Conservation (phyloP, 2,888 invertebrate genomes). For the Timema podura region DNA sequence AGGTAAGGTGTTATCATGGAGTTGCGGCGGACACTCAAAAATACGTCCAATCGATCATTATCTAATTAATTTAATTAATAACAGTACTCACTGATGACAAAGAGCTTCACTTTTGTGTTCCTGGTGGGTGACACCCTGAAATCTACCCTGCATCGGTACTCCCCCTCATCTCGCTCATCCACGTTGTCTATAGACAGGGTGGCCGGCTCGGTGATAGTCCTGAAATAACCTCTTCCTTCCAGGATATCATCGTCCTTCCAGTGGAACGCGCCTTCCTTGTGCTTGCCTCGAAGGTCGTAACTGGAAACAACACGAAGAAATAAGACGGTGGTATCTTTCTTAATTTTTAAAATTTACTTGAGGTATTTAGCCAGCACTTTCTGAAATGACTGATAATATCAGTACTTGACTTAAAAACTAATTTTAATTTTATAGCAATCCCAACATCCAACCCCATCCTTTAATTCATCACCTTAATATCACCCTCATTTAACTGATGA, state of each 20-base stretch:
- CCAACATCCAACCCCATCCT: no score
- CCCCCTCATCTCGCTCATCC: conserved; percentile 32
- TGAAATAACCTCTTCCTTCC: conserved; percentile 32
- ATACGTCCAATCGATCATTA: no score
- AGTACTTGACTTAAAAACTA: background rate
- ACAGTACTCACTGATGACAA: conserved; percentile 31
- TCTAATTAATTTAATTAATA: no score
- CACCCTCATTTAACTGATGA: no score
- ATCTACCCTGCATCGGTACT: conserved; percentile 33
- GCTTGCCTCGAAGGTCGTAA: conserved; percentile 31
- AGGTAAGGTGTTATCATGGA: no score
- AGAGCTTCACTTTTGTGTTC: conserved; percentile 32
- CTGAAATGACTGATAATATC: no score
- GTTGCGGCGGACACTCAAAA: no score
- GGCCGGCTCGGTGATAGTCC: conserved; percentile 33
- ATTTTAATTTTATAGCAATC: background rate
- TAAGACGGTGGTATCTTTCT: conserved; percentile 10
- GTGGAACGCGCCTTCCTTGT: conserved; percentile 32
- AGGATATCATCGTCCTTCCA: conserved; percentile 33
- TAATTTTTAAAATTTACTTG: background rate
- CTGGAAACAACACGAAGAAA: conserved; percentile 21
- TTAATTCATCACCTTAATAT: no score
- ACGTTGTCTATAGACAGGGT: conserved; percentile 32
- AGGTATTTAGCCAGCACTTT: no score
- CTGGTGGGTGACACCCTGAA: conserved; percentile 31